Base-by-base conservation (phyloP, 2,797 vertebrate species). In the Fistularia tabacaria region DNA sequence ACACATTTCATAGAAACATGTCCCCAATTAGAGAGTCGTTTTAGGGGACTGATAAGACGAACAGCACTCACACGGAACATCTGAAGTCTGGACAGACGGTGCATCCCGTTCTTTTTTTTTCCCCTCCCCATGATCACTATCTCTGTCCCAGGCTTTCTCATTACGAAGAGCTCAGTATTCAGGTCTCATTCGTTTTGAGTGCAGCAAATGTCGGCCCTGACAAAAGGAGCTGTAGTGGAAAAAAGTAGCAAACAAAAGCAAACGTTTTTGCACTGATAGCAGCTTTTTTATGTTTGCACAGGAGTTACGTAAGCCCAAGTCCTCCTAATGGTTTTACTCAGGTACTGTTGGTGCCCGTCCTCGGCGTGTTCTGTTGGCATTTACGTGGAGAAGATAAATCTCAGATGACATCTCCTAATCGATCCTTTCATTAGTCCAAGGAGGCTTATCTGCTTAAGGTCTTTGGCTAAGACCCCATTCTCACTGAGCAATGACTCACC, bases 361-460 rank as follows among this genome's bases (percentile, higher is more conserved):
- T 71, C 65, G 14, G 15, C 43, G 15, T 55, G 62, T 76, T 77
- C 71, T 65, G 76, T 58, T 70, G 51, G 64, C 61, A 67, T 82
- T 80, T 72, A 66, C 73, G 73, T 25, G 56, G 59, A 59, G 65
- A 56, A 8, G 65, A 74, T 64, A 78, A 80, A 78, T 84, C 85
- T 85, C 76, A 9, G 73, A 80, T 87, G 85, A 87, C 85, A 84
- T 82, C 82, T 80, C 43, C 4, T 73, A 78, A 78, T 76, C 69
- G 75, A 79, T 59, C 75, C 81, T 75, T 87, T 85, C 79, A 85
- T 88, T 88, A 87, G 82, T 63, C 79, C 81, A 85, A 88, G 87
- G 84, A 87, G 73, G 86, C 85, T 87, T 87, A 88, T 85, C 82
- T 85, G 73, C 83, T 88, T 88, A 88, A 86, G 85, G 86, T 85